Evolutionary conservation across 2,797 vertebrate species (phyloP), one percentile per base, ranked within the genome.

Genomic region (Rhynchonycteris naso): DNA sequence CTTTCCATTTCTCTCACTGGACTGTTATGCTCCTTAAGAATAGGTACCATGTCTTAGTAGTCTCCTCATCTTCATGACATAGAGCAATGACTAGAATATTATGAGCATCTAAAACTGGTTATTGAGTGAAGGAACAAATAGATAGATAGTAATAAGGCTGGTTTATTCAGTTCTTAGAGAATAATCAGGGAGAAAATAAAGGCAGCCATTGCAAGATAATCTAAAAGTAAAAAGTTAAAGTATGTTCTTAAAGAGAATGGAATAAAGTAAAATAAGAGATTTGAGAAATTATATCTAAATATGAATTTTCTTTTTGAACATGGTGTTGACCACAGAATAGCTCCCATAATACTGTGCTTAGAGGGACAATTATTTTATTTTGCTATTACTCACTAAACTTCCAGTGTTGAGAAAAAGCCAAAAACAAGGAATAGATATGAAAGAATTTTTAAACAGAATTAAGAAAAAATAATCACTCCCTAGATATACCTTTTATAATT

Each of bases 121-220:
- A 66, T 61, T 74, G 59, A 88, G 33, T 83, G 30, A 78, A 66
- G 54, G 14, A 84, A 33, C 91, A 28, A 88, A 19, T 79, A 71
- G 38, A 16, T 16, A 88, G 26, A 86, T 50, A 74, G 11, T 68
- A 59, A 66, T 72, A 79, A 61, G 7, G 59, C 19, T n/a, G 24
- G 3, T 26, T 84, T 79, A 50, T 93, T 68, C 7, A 63, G 47
- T 78, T 71, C 72, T 24, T n/a, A 47, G 7, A 22, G 2, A 86
- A 38, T 56, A 92, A 72, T 92, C 28, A 71, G 75, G 22, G 43
- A 61, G 59, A 86, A 91, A 61, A 50, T 91, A 85, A 81, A 82
- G n/a, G 11, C 26, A 81, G 43, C 58, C 4, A 68, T 21, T 83
- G 16, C 26, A 72, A 87, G 12, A 56, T 90, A 65, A 68, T 88